Evolutionary conservation across 2,888 invertebrate genomes (phyloP), one percentile per base, ranked within the genome.

Genomic region (Kryphioiulus occultus): DNA sequence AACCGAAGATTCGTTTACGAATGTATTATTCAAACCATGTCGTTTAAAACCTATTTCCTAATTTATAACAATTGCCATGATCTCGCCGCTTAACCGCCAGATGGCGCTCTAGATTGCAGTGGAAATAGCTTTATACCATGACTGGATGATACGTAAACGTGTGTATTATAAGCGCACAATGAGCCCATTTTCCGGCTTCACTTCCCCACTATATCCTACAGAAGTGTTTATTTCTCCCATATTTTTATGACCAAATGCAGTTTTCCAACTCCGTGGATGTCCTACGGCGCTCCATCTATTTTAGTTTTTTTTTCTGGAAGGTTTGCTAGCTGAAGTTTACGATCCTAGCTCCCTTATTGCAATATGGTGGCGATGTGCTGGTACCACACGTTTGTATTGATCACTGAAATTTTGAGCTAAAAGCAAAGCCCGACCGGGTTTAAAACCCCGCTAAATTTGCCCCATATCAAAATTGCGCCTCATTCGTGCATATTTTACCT

Each of bases 171-270:
- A 68, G 10, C 26, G 68, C 12, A 68, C 68, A 68, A 68, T 68
- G 68, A 68, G 68, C 26, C 68, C 68, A 68, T 68, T 26, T 26
- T 26, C 68, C 7, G 26, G 12, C 68, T 22, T 26, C 68, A 26
- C 68, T 68, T 68, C 68, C 68, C 10, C 5, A 26, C 68, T 26
- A 26, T 68, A 68, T 68, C 26, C 68, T 10, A 7, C 26, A 7
- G 68, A 68, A 68, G 68, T 68, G 68, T 68, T 68, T 68, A 68
- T 68, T 68, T 68, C 68, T 68, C 0, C n/a, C 26, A 53, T n/a
- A 68, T 68, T n/a, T 68, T 68, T 68, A 68, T 68, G 26, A 26
- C 7, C 68, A 26, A 68, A 68, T 10, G 26, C 68, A n/a, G 22
- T 68, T 68, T 68, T 68, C 26, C 68, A 68, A 2, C 68, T 4